These are phyloP conservation scores for Hippoglossus stenolepis DNA, from an alignment of 2,113 vertebrate species.

Conservation along the genomic window DNA sequence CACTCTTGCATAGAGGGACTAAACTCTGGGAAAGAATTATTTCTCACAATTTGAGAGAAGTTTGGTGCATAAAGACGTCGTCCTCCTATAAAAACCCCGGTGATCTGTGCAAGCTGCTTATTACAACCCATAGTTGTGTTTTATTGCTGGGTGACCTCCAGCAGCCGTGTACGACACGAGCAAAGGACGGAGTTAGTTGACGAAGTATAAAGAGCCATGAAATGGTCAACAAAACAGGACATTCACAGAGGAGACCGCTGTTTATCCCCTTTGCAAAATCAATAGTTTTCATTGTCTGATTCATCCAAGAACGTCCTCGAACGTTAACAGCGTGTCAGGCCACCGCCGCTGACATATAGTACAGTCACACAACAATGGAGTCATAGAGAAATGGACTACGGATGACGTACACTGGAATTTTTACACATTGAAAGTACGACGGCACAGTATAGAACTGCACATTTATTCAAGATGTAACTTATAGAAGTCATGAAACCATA, in stretches of 20 bases:
- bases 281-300: background rate
- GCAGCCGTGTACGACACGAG: background rate
- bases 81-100: background rate
- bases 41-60: slow-evolving; percentile 29
- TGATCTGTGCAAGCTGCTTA: background rate
- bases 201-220: background rate
- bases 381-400: background rate
- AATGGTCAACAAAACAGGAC: background rate
- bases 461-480: background rate
- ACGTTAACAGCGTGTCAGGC: background rate
- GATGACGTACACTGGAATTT: background rate
- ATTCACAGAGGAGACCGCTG: background rate
- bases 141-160: background rate
- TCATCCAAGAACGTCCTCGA: too few species aligned
- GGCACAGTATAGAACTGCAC: background rate
- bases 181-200: too few species aligned
- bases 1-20: slow-evolving; percentile 14
- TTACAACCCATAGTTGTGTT: background rate
- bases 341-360: background rate
- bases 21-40: slow-evolving; percentile 37
- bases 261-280: background rate
- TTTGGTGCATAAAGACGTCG: slow-evolving; percentile 1
- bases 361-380: background rate
- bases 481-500: background rate
- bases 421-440: background rate